Evolutionary conservation across 2,888 invertebrate species (phyloP).

Genomic region (Cartodere bifasciata): DNA sequence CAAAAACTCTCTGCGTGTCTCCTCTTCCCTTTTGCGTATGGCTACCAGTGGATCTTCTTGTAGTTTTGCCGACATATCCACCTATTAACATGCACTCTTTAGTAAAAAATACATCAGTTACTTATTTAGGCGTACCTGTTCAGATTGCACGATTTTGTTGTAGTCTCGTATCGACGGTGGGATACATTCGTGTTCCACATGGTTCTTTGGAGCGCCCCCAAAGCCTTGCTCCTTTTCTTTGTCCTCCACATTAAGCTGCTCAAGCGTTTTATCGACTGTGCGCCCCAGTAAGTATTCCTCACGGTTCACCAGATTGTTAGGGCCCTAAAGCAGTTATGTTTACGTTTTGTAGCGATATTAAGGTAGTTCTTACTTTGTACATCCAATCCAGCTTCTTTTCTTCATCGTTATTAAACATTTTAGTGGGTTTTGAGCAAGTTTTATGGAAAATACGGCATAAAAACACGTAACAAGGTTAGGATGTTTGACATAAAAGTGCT

Average conservation of each 20-base stretch:
- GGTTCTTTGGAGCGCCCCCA: conserved; percentile 42
- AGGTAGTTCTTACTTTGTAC: conserved; percentile 53
- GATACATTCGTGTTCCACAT: conserved; percentile 61
- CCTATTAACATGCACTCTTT: conserved; percentile 53
- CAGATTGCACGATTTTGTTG: conserved; percentile 27
- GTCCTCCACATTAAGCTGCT: conserved; percentile 48
- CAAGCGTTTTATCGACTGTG: conserved; percentile 67
- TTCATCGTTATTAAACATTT: conserved; percentile 26
- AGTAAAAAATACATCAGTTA: no score
- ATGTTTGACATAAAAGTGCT: no score
- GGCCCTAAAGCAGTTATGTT: conserved; percentile 34
- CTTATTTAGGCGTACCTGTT: no score
- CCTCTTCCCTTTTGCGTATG: conserved; percentile 82
- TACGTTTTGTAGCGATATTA: conserved; percentile 2
- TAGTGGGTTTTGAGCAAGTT: no score
- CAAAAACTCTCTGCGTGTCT: conserved; percentile 68
- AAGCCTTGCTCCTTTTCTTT: conserved; percentile 29
- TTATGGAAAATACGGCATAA: no score
- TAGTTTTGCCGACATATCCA: conserved; percentile 78
- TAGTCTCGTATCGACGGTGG: conserved; percentile 55
- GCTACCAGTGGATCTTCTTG: conserved; percentile 87
- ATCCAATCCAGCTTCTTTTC: conserved; percentile 73
- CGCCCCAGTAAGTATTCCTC: conserved; percentile 85
- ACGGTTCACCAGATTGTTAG: conserved; percentile 51
- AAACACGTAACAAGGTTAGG: no score